Conservation (phyloP, 2,888 invertebrate species). For the Pristionchus fissidentatus region DNA sequence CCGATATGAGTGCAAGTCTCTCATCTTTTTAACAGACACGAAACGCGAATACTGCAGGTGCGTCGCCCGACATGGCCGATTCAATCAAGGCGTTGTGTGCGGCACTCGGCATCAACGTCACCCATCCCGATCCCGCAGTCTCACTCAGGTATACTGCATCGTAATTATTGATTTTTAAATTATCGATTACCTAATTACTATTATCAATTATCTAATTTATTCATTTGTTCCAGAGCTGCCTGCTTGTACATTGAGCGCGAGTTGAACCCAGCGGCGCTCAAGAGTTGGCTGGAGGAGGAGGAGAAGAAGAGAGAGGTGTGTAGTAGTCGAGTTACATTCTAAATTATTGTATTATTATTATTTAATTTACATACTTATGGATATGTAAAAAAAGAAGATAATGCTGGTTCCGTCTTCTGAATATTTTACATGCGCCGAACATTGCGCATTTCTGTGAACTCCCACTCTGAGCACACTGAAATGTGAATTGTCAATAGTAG, state of each 20-base stretch:
- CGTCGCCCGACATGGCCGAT: neutral
- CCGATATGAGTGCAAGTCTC: no score
- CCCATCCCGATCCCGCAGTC: conserved; percentile 42
- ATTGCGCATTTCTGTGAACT: no score
- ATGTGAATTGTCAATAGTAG: neutral
- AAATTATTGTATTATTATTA: neutral
- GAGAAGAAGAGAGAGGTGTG: conserved; percentile 44
- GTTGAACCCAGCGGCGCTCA: conserved; percentile 53
- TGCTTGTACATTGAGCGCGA: conserved; percentile 59
- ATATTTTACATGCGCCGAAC: no score
- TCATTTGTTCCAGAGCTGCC: conserved; percentile 53
- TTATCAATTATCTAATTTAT: neutral
- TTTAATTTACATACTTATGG: neutral
- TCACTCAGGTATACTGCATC: neutral
- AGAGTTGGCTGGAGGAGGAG: conserved; percentile 50
- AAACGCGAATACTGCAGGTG: neutral
- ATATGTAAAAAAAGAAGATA: neutral
- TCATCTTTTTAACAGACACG: no score
- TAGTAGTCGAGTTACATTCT: neutral
- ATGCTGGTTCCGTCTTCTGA: no score
- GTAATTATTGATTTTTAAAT: neutral
- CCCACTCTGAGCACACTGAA: neutral
- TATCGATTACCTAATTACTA: neutral
- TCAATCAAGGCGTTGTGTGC: conserved; percentile 53
- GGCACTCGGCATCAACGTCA: conserved; percentile 54